Percentiles rank a stretch among this genome's conserved stretches.
Conservation (phyloP, 2,888 invertebrate species). For the Cantharis nigra region DNA sequence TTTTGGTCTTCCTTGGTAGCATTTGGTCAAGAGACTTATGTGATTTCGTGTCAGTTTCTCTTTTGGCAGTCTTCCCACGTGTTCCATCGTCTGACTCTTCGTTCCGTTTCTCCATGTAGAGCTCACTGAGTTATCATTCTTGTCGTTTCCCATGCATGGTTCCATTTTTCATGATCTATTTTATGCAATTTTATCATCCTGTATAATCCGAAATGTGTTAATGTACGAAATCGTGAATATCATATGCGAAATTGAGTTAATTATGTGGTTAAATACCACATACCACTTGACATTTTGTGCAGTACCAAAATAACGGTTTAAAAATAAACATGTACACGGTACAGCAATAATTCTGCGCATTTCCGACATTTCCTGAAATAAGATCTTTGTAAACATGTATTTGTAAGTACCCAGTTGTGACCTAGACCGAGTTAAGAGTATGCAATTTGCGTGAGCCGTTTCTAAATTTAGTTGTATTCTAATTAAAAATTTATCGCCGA, state of each 20-base stretch:
- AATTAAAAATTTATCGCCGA: background rate
- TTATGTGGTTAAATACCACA: background rate
- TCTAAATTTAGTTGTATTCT: conserved; percentile 9
- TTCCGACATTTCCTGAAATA: conserved; percentile 25
- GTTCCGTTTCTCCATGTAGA: too few relatives aligned
- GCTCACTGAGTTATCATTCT: too few relatives aligned
- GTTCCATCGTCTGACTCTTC: too few relatives aligned
- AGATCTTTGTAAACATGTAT: conserved; percentile 6
- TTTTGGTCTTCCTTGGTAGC: too few relatives aligned
- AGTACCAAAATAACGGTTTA: conserved; percentile 5
- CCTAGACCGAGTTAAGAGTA: conserved; percentile 17
- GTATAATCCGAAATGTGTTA: background rate
- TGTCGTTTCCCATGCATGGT: too few relatives aligned
- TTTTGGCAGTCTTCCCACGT: too few relatives aligned
- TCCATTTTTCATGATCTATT: too few relatives aligned
- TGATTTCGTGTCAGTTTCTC: too few relatives aligned
- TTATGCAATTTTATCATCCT: background rate
- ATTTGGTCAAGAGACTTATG: too few relatives aligned
- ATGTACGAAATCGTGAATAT: background rate
- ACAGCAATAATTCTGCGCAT: conserved; percentile 15
- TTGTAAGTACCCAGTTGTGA: conserved; percentile 12
- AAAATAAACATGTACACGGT: conserved; percentile 11
- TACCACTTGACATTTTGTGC: conserved; percentile 2
- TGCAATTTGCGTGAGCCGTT: conserved; percentile 13
- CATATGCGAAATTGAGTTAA: background rate